Conservation (phyloP, 2,113 vertebrate genomes). For the Takifugu bimaculatus region DNA sequence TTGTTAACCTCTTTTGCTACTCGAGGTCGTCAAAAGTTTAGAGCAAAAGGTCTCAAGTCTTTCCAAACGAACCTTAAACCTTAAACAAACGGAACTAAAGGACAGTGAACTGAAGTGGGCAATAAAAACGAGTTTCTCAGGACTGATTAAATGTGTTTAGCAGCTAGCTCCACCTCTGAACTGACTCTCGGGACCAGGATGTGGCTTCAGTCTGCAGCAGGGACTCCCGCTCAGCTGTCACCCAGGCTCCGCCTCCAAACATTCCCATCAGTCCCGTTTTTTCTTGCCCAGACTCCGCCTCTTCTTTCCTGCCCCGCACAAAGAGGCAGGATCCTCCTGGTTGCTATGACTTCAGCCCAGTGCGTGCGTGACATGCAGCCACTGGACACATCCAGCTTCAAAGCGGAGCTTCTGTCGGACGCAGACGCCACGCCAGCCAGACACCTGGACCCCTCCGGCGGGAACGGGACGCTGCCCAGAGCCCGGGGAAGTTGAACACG, state of each 20-base stretch:
- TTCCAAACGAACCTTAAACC: too few species aligned
- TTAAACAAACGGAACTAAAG: too few species aligned
- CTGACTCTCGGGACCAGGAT: not conserved
- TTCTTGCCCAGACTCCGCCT: conserved; percentile 41
- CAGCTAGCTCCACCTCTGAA: too few species aligned
- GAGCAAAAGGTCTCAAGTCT: too few species aligned
- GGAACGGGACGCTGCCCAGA: not conserved
- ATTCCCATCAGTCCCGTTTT: conserved; percentile 42
- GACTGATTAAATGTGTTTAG: not conserved
- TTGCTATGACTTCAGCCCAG: conserved; percentile 74
- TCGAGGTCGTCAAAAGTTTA: too few species aligned
- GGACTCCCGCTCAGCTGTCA: conserved; percentile 40
- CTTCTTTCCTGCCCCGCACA: conserved; percentile 67
- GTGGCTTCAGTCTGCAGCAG: not conserved
- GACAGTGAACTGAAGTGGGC: too few species aligned
- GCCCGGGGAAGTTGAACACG: too few species aligned
- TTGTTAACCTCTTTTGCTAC: too few species aligned
- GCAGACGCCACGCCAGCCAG: not conserved
- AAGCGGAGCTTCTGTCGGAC: conserved; percentile 14
- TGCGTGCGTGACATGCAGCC: conserved; percentile 64
- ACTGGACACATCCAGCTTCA: conserved; percentile 30
- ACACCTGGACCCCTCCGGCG: conserved; percentile 23
- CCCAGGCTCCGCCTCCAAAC: conserved; percentile 52
- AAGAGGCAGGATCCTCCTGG: conserved; percentile 69
- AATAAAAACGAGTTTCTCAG: too few species aligned